Evolutionary conservation across 2,797 vertebrate species (phyloP).

Genomic region (Pteropus rufus): DNA sequence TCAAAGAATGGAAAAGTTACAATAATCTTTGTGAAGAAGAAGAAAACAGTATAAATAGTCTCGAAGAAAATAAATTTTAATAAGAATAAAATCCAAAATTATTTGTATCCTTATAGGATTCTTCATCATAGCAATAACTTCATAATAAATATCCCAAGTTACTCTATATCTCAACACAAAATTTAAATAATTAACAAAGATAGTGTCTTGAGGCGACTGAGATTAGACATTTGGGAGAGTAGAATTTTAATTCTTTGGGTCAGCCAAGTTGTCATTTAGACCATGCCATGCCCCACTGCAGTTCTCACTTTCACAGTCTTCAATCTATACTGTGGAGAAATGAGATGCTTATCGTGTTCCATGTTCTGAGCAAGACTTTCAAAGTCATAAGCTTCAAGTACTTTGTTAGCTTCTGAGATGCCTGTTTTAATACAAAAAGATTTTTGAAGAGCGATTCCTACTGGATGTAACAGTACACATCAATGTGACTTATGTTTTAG

Average conservation of each 20-base stretch:
- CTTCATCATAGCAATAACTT: neutral
- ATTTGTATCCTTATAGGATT: neutral
- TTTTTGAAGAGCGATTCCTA: neutral
- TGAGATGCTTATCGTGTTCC: neutral
- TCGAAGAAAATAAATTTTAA: neutral
- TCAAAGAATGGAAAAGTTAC: neutral
- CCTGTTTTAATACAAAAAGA: neutral
- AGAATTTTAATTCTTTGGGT: neutral
- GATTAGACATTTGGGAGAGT: neutral
- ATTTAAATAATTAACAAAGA: neutral
- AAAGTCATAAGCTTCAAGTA: neutral
- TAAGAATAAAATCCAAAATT: neutral
- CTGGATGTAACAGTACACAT: neutral
- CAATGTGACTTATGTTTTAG: slow-evolving; percentile 57
- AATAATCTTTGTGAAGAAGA: neutral
- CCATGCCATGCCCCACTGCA: neutral
- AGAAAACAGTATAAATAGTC: neutral
- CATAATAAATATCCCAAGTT: neutral
- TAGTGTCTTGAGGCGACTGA: neutral
- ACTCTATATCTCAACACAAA: neutral
- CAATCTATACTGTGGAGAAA: neutral
- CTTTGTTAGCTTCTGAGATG: neutral
- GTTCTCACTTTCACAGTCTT: neutral
- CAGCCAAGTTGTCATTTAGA: neutral
- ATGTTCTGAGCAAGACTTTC: neutral